Evolutionary conservation across 2,797 vertebrate species (phyloP).

Genomic region (Mormyrops boulengeri): DNA sequence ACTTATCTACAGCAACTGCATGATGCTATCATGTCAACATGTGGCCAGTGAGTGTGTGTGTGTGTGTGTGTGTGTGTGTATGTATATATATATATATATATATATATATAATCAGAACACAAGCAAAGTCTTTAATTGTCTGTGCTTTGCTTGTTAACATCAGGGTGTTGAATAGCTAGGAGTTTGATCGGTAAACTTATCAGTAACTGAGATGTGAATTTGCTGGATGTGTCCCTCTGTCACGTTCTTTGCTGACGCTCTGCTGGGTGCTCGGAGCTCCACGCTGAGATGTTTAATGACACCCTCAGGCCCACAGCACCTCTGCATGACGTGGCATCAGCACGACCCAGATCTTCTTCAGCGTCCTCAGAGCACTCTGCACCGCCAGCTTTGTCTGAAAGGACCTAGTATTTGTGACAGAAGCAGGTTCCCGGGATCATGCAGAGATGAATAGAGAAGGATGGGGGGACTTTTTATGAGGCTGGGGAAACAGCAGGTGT

Average conservation of each 20-base stretch:
- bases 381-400: not conserved
- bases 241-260: not conserved
- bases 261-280: not conserved
- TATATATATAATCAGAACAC: not conserved
- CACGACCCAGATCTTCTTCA: not conserved
- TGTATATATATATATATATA: not conserved
- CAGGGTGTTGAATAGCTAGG: not conserved
- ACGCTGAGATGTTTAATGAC: not conserved
- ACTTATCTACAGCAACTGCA: not conserved
- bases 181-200: not conserved
- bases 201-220: not conserved
- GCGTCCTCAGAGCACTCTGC: not conserved
- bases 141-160: not conserved
- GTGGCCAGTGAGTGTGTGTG: not conserved
- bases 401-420: not conserved
- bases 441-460: not conserved
- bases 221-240: not conserved
- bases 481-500: not conserved
- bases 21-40: not conserved
- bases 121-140: not conserved
- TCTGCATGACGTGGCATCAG: not conserved
- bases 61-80: too few relatives aligned
- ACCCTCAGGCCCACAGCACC: not conserved
- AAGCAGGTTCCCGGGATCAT: not conserved
- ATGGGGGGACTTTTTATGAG: not conserved